Evolutionary conservation across 64 coral and sea anemone genomes (phyloP).

Genomic region (Platygyra sinensis): DNA sequence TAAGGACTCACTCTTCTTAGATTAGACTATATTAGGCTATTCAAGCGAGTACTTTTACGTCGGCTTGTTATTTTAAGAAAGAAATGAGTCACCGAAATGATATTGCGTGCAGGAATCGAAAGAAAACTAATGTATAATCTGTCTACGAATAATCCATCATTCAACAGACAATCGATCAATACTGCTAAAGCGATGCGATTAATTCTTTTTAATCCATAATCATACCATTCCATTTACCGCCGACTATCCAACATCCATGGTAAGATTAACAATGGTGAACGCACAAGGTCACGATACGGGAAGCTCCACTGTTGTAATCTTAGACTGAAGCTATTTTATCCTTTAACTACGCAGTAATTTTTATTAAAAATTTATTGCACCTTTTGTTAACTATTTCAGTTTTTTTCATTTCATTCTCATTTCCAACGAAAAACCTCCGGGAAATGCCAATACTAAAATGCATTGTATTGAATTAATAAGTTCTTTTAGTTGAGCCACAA

Average conservation of each 20-base stretch:
- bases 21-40: background rate
- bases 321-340: too few relatives aligned
- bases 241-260: background rate
- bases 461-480: too few relatives aligned
- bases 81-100: too few relatives aligned
- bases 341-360: too few relatives aligned
- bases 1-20: background rate
- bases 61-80: background rate
- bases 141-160: background rate
- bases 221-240: background rate
- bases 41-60: background rate
- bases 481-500: too few relatives aligned
- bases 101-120: background rate
- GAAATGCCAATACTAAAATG: too few relatives aligned
- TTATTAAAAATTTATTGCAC: too few relatives aligned
- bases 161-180: background rate
- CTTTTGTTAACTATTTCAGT: too few relatives aligned
- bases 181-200: background rate
- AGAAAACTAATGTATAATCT: background rate
- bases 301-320: too few relatives aligned
- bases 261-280: background rate
- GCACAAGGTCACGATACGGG: too few relatives aligned
- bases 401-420: too few relatives aligned
- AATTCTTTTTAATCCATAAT: background rate
- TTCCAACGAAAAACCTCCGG: too few relatives aligned